Evolutionary conservation across 2,113 vertebrate genomes (phyloP).

Genomic region (Sula dactylatra): DNA sequence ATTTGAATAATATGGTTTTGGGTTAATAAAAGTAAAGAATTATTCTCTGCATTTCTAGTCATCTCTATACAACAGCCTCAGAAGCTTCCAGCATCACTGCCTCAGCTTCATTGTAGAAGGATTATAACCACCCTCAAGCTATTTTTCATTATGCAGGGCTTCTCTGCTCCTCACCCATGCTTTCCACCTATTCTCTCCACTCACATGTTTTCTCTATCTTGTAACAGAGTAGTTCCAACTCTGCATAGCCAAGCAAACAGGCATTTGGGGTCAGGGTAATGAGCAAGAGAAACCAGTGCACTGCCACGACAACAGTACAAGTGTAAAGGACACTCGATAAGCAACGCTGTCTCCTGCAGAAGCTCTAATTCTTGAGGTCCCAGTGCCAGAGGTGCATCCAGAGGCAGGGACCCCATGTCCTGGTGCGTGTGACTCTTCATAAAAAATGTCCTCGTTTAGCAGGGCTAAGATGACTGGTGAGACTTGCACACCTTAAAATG

Average conservation of each 20-base stretch:
- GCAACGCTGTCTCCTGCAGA: neutral
- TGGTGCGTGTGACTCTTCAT: fast-evolving
- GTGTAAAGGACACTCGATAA: neutral
- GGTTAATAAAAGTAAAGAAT: neutral
- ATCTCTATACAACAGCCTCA: neutral
- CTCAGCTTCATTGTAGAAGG: neutral
- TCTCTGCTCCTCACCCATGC: neutral
- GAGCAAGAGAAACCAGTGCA: neutral
- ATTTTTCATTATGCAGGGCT: neutral
- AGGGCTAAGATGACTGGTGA: neutral
- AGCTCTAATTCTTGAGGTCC: neutral
- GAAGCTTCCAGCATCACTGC: neutral
- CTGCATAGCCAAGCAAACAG: neutral
- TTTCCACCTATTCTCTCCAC: neutral
- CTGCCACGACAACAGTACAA: neutral
- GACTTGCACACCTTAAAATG: neutral
- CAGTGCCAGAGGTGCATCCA: neutral
- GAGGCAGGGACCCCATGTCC: neutral
- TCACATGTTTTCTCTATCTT: neutral
- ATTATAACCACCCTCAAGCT: neutral
- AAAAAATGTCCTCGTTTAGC: neutral
- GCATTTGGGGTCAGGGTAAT: neutral
- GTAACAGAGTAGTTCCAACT: neutral
- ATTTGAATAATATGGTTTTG: neutral
- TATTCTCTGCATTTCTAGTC: neutral